Percentiles rank a stretch among this genome's conserved stretches.
Evolutionary conservation across 2,888 invertebrate genomes (phyloP).

Genomic region (Poecilus cupreus): DNA sequence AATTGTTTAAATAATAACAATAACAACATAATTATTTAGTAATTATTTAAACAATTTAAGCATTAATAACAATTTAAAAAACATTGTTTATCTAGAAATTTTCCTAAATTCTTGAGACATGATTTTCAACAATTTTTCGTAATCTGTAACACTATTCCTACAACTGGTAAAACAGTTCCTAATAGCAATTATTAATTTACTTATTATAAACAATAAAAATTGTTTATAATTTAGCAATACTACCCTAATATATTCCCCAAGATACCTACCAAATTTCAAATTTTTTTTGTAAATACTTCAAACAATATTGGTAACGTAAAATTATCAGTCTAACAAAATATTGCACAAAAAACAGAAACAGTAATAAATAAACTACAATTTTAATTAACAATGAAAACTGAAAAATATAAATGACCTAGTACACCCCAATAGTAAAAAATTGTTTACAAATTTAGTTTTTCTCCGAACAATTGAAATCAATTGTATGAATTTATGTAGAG

Average conservation of each 20-base stretch:
- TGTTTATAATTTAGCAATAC: no score
- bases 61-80: neutral
- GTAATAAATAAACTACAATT: neutral
- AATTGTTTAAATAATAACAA: neutral
- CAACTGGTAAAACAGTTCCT: neutral
- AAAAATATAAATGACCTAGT: neutral
- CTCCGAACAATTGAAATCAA: neutral
- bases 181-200: neutral
- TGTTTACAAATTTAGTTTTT: neutral
- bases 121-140: neutral
- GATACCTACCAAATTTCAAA: no score
- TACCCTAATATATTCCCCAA: no score
- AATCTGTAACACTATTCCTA: neutral
- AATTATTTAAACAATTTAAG: constrained; percentile 16
- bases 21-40: neutral
- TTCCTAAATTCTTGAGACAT: neutral
- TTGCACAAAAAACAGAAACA: neutral
- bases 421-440: neutral
- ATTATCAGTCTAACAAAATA: neutral
- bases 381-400: neutral
- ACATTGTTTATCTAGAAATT: neutral
- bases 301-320: neutral
- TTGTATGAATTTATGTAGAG: neutral
- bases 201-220: neutral
- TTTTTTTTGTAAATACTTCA: no score